phyloP scores from a whole-genome alignment of 2,888 invertebrate species.

The Philopedon plagiatum region DNA sequence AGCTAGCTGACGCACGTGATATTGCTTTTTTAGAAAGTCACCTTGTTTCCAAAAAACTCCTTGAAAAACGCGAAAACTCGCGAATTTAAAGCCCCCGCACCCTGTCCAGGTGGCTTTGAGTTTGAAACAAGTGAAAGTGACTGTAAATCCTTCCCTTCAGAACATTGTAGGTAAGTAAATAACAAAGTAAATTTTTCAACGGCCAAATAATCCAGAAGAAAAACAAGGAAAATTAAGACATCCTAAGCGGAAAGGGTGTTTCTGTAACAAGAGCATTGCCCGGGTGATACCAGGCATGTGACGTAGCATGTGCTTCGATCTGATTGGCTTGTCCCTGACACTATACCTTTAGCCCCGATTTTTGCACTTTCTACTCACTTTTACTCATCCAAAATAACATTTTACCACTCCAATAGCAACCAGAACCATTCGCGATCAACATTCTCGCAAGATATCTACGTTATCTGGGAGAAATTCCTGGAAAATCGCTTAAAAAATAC shows the following conservation, averaged over 20 bases:
- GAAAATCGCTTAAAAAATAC: conserved; percentile 21
- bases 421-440: background rate
- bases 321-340: conserved; percentile 58
- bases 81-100: conserved; percentile 16
- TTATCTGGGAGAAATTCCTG: background rate
- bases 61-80: conserved; percentile 19
- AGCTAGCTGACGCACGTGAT: conserved; percentile 61
- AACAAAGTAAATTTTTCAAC: background rate
- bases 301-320: conserved; percentile 64
- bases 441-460: background rate
- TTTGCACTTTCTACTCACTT: conserved; percentile 57
- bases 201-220: no score
- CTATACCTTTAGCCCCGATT: conserved; percentile 51
- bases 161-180: conserved; percentile 13
- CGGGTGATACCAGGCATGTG: conserved; percentile 64
- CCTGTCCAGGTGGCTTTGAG: conserved; percentile 50
- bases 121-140: conserved; percentile 53
- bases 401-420: background rate
- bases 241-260: conserved; percentile 28
- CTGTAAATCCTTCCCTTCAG: conserved; percentile 27
- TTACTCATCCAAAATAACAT: background rate
- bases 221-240: conserved; percentile 10
- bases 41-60: conserved; percentile 16
- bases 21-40: conserved; percentile 31
- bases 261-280: conserved; percentile 59